Evolutionary conservation across 2,797 vertebrate species (phyloP).

Genomic region (Acomys russatus): DNA sequence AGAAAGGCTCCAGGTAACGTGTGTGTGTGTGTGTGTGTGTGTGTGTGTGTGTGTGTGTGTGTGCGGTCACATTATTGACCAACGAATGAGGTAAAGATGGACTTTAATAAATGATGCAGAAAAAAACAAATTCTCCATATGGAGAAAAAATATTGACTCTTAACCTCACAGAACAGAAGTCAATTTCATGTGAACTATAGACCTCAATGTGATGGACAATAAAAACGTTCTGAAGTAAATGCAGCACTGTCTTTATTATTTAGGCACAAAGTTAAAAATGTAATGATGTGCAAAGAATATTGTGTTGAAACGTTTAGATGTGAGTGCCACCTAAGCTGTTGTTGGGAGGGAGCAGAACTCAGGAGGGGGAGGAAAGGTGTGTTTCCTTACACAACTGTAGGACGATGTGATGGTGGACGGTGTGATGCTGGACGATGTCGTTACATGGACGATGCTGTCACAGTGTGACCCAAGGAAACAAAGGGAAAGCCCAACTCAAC

Average conservation of each 20-base stretch:
- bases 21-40: too few relatives aligned
- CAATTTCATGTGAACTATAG: background rate
- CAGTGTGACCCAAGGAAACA: background rate
- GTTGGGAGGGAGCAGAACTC: background rate
- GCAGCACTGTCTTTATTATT: background rate
- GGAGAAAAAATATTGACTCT: background rate
- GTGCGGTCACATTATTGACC: background rate
- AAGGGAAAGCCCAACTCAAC: background rate
- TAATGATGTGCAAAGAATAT: background rate
- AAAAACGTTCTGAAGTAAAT: background rate
- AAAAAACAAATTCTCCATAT: background rate
- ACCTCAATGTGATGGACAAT: background rate
- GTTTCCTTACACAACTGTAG: background rate
- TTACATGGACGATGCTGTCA: background rate
- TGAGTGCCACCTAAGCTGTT: background rate
- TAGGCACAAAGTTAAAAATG: background rate
- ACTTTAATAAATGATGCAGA: background rate
- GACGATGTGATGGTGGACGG: background rate
- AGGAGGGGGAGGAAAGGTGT: background rate
- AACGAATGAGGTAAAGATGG: background rate
- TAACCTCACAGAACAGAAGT: constrained; percentile 4
- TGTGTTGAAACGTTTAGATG: background rate
- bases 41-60: too few relatives aligned
- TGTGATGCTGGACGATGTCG: too few relatives aligned
- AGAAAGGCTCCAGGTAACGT: background rate